Base-by-base conservation (phyloP, 2,888 invertebrate species). In the Lasioglossum marginatum region DNA sequence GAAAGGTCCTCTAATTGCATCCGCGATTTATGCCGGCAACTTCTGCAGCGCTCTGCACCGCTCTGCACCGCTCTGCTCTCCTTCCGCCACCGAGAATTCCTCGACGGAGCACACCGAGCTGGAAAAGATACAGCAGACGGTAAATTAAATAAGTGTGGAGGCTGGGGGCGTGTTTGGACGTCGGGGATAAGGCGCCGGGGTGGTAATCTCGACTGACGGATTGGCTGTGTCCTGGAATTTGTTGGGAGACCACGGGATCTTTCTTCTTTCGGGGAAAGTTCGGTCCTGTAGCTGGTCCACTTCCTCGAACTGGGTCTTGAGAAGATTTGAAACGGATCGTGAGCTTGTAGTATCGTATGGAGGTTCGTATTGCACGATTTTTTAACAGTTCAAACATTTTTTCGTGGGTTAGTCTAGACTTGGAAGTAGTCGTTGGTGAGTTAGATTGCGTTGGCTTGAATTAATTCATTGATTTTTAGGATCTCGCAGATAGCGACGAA, bases 1-100 rank as follows among this genome's bases (percentile, higher is more conserved):
- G 27, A 68, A 34, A 76, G 72, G 76, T 73, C 76, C 77, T 63
- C 79, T 85, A 85, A 85, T 83, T 85, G 78, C 75, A 75, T 79
- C 72, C 45, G 27, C 71, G 79, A 85, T 85, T 79, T 83, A 83
- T 76, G 31, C 57, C 71, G 52, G 52, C 14, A 75, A 78, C 83
- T 84, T 52, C 52, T 52, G 48, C 48, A 6, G 5, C 31, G 31
- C 31, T 31, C 31, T 31, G 31, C 31, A 31, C 31, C 6, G 48
- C 19, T 31, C 27, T 52, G 77, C 60, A 48, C 48, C 23, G 48
- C 48, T 34, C 31, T 71, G 77, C 60, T 52, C 77, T 77, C 77
- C 52, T 72, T 72, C 78, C 71, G 78, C 52, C 52, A 52, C 43
- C 57, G 71, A 72, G 78, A 79, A 57, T 71, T 68, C 57, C 71